These are phyloP conservation scores for Sebastes oblongus DNA, from an alignment of 2,797 vertebrate species.

Conservation along the genomic window DNA sequence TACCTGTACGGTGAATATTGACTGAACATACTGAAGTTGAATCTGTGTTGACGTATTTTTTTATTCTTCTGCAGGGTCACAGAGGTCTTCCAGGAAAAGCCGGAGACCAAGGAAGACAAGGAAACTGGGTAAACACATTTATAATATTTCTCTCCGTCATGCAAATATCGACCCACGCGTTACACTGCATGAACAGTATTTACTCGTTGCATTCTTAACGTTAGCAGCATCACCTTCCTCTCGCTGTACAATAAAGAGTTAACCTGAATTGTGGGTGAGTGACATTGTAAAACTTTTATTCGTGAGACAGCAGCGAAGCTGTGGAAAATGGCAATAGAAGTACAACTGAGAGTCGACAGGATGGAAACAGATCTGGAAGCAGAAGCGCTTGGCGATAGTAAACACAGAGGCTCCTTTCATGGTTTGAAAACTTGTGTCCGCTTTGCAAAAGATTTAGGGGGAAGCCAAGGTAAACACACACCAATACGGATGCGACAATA, in stretches of 20 bases:
- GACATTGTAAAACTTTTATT: slow-evolving; percentile 60
- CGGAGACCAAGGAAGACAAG: slow-evolving; percentile 75
- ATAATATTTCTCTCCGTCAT: neutral
- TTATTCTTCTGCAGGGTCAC: slow-evolving; percentile 73
- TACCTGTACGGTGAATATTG: neutral
- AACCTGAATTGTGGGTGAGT: slow-evolving; percentile 43
- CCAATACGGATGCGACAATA: slow-evolving; percentile 48
- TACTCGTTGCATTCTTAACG: neutral
- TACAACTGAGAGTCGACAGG: slow-evolving; percentile 66
- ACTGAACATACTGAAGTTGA: neutral
- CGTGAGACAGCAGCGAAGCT: slow-evolving; percentile 62
- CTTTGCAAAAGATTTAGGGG: slow-evolving; percentile 29
- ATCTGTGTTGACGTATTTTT: slow-evolving; percentile 18
- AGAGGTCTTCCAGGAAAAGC: slow-evolving; percentile 76
- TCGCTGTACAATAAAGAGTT: slow-evolving; percentile 40
- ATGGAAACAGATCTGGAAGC: slow-evolving; percentile 80
- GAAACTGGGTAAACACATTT: slow-evolving; percentile 78
- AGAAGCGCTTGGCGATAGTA: slow-evolving; percentile 65
- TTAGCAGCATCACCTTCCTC: neutral
- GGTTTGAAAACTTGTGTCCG: slow-evolving; percentile 37
- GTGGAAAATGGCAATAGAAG: slow-evolving; percentile 77
- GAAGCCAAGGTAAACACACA: slow-evolving; percentile 48
- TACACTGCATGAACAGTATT: neutral
- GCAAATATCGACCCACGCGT: neutral
- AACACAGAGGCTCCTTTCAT: slow-evolving; percentile 64